Evolutionary conservation across 2,797 vertebrate species (phyloP).

Genomic region (Pagetopsis macropterus): DNA sequence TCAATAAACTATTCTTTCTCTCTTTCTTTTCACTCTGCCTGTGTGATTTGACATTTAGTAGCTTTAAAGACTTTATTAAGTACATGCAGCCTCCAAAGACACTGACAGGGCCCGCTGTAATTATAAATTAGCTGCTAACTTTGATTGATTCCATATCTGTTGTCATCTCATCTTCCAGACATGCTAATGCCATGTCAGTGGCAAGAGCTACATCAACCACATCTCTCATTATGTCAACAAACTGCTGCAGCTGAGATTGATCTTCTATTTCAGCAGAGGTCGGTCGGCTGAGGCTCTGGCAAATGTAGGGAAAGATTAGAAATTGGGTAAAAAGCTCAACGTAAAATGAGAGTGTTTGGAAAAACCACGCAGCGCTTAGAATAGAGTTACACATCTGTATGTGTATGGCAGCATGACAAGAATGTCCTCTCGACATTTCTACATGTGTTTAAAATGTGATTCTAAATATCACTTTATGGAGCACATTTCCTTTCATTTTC

Average conservation of each 20-base stretch:
- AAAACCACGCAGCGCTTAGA: conserved; percentile 58
- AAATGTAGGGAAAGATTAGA: conserved; percentile 44
- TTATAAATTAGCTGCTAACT: conserved; percentile 38
- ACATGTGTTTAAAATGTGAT: conserved; percentile 5
- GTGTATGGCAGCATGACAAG: conserved; percentile 33
- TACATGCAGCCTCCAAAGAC: conserved; percentile 8
- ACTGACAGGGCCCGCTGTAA: conserved; percentile 24
- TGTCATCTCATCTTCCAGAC: conserved; percentile 43
- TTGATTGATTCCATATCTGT: conserved; percentile 49
- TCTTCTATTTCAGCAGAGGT: conserved; percentile 23
- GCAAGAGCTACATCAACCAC: conserved; percentile 27
- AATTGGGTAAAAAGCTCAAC: conserved; percentile 31
- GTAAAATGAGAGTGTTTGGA: conserved; percentile 52
- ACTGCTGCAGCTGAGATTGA: conserved; percentile 33
- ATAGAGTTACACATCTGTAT: conserved; percentile 45
- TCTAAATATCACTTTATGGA: conserved; percentile 9
- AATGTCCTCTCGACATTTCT: conserved; percentile 34
- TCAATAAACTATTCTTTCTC: neutral
- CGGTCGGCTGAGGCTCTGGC: conserved; percentile 31
- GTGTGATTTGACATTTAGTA: neutral
- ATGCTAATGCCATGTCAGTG: conserved; percentile 42
- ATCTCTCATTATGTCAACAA: conserved; percentile 46
- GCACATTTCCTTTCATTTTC: neutral
- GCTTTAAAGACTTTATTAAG: conserved; percentile 2
- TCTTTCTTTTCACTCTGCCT: neutral